These are phyloP conservation scores for Eretmocerus hayati DNA, from an alignment of 2,888 invertebrate genomes.

Conservation along the genomic window DNA sequence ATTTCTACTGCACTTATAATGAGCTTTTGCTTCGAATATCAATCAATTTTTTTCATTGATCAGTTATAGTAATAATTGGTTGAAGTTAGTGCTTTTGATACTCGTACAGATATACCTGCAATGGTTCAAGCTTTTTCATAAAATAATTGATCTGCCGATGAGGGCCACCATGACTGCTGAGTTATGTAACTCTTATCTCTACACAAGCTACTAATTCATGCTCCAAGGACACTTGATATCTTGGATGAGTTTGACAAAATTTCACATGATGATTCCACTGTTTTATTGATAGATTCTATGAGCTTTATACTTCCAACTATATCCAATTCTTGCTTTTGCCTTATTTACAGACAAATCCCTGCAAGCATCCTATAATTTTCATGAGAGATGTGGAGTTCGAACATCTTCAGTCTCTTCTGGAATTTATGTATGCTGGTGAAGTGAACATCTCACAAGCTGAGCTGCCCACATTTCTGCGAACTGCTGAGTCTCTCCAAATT, in stretches of 20 bases:
- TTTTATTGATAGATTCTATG: no score
- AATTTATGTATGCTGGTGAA: conserved; percentile 82
- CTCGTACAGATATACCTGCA: conserved; percentile 11
- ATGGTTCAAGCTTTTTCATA: conserved; percentile 20
- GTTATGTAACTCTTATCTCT: conserved; percentile 36
- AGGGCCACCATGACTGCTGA: conserved; percentile 36
- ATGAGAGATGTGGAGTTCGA: conserved; percentile 76
- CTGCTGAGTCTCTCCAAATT: conserved; percentile 72
- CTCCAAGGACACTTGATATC: conserved; percentile 22
- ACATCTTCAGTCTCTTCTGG: conserved; percentile 69
- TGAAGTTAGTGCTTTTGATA: conserved; percentile 19
- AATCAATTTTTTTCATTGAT: no score
- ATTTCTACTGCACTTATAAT: no score
- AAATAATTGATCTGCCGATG: conserved; percentile 20
- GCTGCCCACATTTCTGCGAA: conserved; percentile 66
- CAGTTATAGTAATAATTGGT: conserved; percentile 21
- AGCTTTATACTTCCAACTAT: no score
- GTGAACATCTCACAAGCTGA: conserved; percentile 76
- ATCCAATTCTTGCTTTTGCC: no score
- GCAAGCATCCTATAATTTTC: conserved; percentile 79
- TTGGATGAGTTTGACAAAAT: conserved; percentile 17
- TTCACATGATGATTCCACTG: no score
- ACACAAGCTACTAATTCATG: conserved; percentile 22
- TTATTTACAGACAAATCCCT: conserved; percentile 68
- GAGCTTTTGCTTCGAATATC: no score